Evolutionary conservation across 2,113 vertebrate species (phyloP).

Genomic region (Psilopsiagon aymara): DNA sequence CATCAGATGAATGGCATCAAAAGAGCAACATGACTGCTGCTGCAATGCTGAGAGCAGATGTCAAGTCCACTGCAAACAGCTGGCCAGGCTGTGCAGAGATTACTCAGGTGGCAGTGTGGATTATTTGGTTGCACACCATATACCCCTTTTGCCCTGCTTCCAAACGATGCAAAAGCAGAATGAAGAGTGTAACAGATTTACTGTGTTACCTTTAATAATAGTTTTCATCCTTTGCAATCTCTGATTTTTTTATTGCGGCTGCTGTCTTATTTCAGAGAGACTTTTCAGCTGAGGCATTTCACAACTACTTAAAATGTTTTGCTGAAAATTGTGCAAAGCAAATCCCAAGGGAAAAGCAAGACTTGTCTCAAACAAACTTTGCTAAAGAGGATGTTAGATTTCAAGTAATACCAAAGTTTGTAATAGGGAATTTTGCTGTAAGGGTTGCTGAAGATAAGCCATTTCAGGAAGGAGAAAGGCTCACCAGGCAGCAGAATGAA

Average conservation of each 20-base stretch:
- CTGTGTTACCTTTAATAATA: not conserved
- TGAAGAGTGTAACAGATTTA: accelerated
- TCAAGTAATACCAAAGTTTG: not conserved
- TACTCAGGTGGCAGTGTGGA: not conserved
- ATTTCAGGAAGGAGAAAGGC: constrained; percentile 7
- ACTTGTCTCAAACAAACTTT: not conserved
- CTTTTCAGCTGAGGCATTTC: not conserved
- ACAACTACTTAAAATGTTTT: not conserved
- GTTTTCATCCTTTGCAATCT: not conserved
- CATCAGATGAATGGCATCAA: not conserved
- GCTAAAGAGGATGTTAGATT: not conserved
- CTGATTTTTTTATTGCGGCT: not conserved
- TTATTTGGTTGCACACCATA: not conserved
- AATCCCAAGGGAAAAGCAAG: not conserved
- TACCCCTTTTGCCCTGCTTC: not conserved
- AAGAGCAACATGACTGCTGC: not conserved
- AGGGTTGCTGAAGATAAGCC: not conserved
- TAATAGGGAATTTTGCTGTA: not conserved
- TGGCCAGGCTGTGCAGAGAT: not conserved
- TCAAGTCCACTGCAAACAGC: accelerated
- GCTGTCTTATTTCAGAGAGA: not conserved
- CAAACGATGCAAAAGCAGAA: not conserved
- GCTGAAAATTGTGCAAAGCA: not conserved
- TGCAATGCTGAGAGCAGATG: not conserved
- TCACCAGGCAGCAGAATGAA: not conserved